These are phyloP conservation scores for Autographa gamma DNA, from an alignment of 2,888 invertebrate genomes.

Conservation along the genomic window DNA sequence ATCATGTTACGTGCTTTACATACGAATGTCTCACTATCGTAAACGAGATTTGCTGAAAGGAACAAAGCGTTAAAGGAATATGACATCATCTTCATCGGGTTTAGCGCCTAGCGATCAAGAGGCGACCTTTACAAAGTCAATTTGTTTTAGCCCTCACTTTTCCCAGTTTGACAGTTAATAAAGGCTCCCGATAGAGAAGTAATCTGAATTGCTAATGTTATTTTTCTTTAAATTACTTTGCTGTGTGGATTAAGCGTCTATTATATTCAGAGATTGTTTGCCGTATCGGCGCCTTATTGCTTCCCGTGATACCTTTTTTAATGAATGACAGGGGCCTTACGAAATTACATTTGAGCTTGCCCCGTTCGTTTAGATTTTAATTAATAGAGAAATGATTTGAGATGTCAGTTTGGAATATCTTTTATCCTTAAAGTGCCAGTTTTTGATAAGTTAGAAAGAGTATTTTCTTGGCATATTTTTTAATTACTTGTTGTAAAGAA, in stretches of 20 bases:
- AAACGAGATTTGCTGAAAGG: neutral
- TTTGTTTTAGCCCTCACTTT: slow-evolving; percentile 74
- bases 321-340: slow-evolving; percentile 44
- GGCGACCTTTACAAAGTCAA: slow-evolving; percentile 78
- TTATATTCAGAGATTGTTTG: slow-evolving; percentile 83
- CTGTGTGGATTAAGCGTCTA: slow-evolving; percentile 79
- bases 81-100: slow-evolving; percentile 72
- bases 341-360: slow-evolving; percentile 38
- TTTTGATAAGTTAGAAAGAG: neutral
- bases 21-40: neutral
- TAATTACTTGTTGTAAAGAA: no score
- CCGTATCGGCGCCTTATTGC: slow-evolving; percentile 74
- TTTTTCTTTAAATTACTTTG: slow-evolving; percentile 87
- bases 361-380: slow-evolving; percentile 20
- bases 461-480: neutral
- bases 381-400: slow-evolving; percentile 9
- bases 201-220: slow-evolving; percentile 88
- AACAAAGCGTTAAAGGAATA: slow-evolving; percentile 56
- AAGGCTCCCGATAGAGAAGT: slow-evolving; percentile 77
- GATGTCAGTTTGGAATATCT: neutral
- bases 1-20: neutral
- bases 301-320: slow-evolving; percentile 59
- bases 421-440: slow-evolving; percentile 1
- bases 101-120: slow-evolving; percentile 63
- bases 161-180: slow-evolving; percentile 86